phyloP scores from a whole-genome alignment of 2,113 vertebrate species.

The Diadophis punctatus region DNA sequence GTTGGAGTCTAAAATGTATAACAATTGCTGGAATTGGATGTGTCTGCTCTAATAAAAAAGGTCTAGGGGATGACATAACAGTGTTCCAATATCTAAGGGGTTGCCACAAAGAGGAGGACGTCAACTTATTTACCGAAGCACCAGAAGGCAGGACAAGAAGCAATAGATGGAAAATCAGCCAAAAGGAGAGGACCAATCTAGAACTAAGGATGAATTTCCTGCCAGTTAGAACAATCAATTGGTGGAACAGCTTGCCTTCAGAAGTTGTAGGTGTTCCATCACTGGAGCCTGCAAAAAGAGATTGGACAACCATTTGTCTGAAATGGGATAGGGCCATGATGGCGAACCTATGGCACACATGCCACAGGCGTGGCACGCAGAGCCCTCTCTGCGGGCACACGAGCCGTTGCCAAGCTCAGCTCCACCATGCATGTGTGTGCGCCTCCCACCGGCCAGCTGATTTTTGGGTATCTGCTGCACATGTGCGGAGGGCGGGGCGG shows the following conservation, averaged over 20 bases:
- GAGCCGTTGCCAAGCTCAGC: too few relatives aligned
- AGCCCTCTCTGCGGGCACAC: too few relatives aligned
- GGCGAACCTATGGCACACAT: too few relatives aligned
- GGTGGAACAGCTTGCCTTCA: not conserved
- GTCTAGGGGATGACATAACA: not conserved
- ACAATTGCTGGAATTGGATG: not conserved
- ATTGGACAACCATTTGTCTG: too few relatives aligned
- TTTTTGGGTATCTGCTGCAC: too few relatives aligned
- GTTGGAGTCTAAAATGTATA: not conserved
- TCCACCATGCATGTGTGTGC: too few relatives aligned
- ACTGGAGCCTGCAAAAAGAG: too few relatives aligned
- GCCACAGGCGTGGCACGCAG: too few relatives aligned
- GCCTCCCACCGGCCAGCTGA: too few relatives aligned
- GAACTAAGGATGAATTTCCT: not conserved
- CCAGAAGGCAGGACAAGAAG: not conserved
- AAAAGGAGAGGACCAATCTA: not conserved
- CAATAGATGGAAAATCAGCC: not conserved
- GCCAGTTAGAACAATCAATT: not conserved
- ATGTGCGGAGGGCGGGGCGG: too few relatives aligned
- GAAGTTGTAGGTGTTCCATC: too few relatives aligned
- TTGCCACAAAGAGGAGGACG: not conserved
- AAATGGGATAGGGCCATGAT: too few relatives aligned
- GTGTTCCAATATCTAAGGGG: not conserved
- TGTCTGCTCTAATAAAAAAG: not conserved
- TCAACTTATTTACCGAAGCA: not conserved